Evolutionary conservation across 2,888 invertebrate species (phyloP).

Genomic region (Priocnemis perturbator): DNA sequence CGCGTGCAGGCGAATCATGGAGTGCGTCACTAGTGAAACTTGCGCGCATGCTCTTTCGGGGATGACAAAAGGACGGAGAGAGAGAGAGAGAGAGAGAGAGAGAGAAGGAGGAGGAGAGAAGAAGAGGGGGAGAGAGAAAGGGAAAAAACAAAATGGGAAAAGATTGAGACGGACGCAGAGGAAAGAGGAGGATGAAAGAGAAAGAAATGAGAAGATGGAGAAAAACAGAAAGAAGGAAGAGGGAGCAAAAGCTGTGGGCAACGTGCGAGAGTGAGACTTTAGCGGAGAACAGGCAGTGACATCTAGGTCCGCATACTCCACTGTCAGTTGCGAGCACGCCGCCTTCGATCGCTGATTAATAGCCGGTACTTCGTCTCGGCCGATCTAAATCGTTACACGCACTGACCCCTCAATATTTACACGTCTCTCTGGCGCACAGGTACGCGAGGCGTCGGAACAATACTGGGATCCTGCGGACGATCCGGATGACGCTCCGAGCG

Average conservation of each 20-base stretch:
- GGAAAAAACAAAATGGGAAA: neutral
- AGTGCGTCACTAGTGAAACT: neutral
- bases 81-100: neutral
- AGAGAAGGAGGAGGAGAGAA: neutral
- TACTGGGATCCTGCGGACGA: no score
- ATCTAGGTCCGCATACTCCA: neutral
- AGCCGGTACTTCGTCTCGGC: neutral
- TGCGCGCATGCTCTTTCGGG: slow-evolving; percentile 14
- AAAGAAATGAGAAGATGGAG: neutral
- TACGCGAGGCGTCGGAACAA: no score
- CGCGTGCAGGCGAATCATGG: neutral
- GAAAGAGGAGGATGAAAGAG: neutral
- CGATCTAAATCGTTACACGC: neutral
- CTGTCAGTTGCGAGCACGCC: slow-evolving; percentile 4
- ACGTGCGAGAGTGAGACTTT: neutral
- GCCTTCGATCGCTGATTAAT: neutral
- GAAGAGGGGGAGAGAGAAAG: neutral
- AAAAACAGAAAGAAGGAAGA: neutral
- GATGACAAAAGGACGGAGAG: neutral
- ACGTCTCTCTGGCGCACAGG: no score
- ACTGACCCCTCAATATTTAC: neutral
- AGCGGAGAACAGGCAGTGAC: slow-evolving; percentile 4
- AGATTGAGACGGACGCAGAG: neutral
- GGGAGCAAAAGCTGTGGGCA: neutral
- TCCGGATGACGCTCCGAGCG: no score